Base-by-base conservation (phyloP, 2,888 invertebrate genomes). In the Ganaspis brasiliensis region DNA sequence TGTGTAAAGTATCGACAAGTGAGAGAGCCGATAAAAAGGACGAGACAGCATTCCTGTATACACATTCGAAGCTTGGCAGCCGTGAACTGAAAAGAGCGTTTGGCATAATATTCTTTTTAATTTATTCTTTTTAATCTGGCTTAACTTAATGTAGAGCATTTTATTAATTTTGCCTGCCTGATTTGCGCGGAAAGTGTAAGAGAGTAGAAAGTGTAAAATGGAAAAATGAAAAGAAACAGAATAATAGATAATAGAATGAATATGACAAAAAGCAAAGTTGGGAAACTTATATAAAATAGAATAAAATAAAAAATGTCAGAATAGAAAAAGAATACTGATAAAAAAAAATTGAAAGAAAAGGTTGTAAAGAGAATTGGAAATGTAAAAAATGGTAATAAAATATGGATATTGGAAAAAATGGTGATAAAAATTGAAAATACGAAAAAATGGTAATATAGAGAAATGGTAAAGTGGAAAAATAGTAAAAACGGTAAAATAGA, bases 31-130 rank as follows among this genome's bases (percentile, higher is more conserved):
- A 70, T 49, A 77, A 26, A 78, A 63, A 74, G 76, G 79, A 84
- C 79, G 72, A 77, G 81, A 84, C 83, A 83, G 82, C 83, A 83
- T 79, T 84, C 78, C 81, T 85, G 84, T 82, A n/a, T n/a, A 85
- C 83, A 86, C 80, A 79, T 81, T 81, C 76, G 81, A 87, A 88
- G 86, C 88, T 86, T 84, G 82, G 83, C 86, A 84, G 86, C 83
- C 84, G 83, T 72, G 72, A 75, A 72, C 75, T 80, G 74, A 72
- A 75, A 76, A 75, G 55, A 35, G 59, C 40, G 19, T 56, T 59
- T 70, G 21, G 21, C 16, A 63, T 63, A 72, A 31, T 24, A 19
- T 63, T 63, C 40, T n/a, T 19, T 40, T 67, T 61, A 57, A 8
- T 75, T 55, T 35, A 14, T 72, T 49, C 16, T 56, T 67, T 21